A percentile compares a stretch with the other conserved stretches of the same genome.
Conservation (phyloP, 2,797 vertebrate species). For the Molossus alvarezi region DNA sequence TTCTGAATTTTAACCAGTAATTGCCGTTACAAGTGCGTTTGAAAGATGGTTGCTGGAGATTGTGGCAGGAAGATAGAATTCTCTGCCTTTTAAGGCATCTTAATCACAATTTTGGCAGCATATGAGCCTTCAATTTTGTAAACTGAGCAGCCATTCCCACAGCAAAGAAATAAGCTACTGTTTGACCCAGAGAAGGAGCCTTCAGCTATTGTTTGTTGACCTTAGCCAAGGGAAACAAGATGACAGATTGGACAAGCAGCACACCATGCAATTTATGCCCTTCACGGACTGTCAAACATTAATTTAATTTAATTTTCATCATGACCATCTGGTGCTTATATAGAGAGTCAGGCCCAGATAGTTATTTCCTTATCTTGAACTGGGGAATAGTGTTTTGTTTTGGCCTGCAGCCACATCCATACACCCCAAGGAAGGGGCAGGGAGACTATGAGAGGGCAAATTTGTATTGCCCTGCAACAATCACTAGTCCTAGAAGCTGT, state of each 20-base stretch:
- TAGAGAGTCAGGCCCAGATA: conserved; percentile 67
- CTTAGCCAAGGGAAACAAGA: conserved; percentile 79
- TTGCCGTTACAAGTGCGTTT: conserved; percentile 62
- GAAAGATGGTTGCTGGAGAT: conserved; percentile 55
- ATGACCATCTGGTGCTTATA: conserved; percentile 83
- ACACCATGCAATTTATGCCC: conserved; percentile 83
- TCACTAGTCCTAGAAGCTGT: conserved; percentile 19
- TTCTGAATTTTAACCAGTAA: conserved; percentile 78
- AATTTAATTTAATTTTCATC: conserved; percentile 86
- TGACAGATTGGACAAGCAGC: conserved; percentile 83
- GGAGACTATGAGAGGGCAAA: not conserved
- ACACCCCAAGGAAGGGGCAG: not conserved
- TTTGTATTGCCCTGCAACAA: not conserved
- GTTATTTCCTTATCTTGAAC: conserved; percentile 77
- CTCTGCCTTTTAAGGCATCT: conserved; percentile 70
- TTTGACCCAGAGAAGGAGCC: conserved; percentile 76
- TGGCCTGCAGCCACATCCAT: conserved; percentile 59
- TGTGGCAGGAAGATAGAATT: conserved; percentile 64
- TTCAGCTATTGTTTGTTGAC: conserved; percentile 81
- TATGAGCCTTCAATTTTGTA: conserved; percentile 37
- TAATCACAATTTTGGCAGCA: conserved; percentile 65
- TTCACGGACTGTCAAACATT: conserved; percentile 84
- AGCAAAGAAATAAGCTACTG: conserved; percentile 80
- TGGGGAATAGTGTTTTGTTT: conserved; percentile 61
- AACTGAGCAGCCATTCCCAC: conserved; percentile 71